Base-by-base conservation (phyloP, 1,140 invertebrate genomes). In the Drosophila pruinosa region DNA sequence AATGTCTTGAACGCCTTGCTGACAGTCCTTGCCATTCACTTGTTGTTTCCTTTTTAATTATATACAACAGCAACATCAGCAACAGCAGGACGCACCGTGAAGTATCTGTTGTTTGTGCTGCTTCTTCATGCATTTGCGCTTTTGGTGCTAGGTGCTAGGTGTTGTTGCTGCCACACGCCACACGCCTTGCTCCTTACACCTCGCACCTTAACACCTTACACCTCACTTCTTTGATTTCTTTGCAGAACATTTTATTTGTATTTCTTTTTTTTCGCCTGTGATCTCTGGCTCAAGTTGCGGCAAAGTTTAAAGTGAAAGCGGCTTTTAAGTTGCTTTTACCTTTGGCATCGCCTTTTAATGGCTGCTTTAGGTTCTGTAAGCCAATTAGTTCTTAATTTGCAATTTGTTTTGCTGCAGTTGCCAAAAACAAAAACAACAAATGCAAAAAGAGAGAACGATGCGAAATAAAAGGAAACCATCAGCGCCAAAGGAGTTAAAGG, bases 311-410 rank as follows among this genome's bases (percentile, higher is more conserved):
- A 86, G 72, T 77, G 68, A 85, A 88, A 69, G 58, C 63, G 50
- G 62, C 63, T 67, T 72, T 72, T 59, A 58, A 59, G 43, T 62
- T 62, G 15, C 48, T 21, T n/a, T 41, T 58, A 50, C 26, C 47
- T 61, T 53, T 31, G 43, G 54, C 64, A 45, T 61, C 61, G 53
- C 12, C 73, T 88, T 78, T 78, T 88, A 82, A 86, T 78, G 81
- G 61, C 78, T 86, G 82, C 82, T 88, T 88, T 89, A 75, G 82
- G 82, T 88, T 88, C 75, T 78, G 82, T 88, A 88, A 88, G 82
- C 82, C 82, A 88, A 88, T 88, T 88, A 88, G 78, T 88, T 89
- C 75, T 88, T 88, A 88, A 88, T 88, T 88, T 82, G 82, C 82
- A 88, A 88, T 88, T 88, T 88, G 82, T 88, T 88, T 88, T 89